Base-by-base conservation (phyloP, 1,140 invertebrate genomes). In the Bilobella aurantiaca region DNA sequence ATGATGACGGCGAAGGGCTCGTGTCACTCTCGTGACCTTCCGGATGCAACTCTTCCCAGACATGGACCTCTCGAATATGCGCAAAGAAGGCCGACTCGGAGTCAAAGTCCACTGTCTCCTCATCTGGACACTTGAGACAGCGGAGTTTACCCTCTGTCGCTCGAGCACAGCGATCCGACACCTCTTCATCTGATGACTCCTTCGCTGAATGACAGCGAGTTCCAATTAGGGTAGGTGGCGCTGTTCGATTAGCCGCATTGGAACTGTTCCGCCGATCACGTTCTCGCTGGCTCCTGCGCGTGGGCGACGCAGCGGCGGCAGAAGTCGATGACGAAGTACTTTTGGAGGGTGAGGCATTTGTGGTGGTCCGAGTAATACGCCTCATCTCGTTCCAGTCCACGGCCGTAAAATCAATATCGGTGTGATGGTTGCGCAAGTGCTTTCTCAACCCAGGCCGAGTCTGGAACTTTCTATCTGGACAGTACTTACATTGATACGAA, bases 101-200 rank as follows among this genome's bases (percentile, higher is more conserved):
- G 25, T 18, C 28, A 57, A 56, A 56, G 1, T 8, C 21, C 5
- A 32, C 32, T 5, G 49, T 23, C 49, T 23, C 49, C 8, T 8
- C 8, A 42, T 42, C 37, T 42, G 37, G 8, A 53, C 63, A 65
- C 23, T 59, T 65, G 30, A 59, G 37, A 47, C 63, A 65, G 18
- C 3, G 46, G 34, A 65, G 23, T 1, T 28, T 65, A 3, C 63
- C 63, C 23, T 65, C 56, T 37, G 23, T 31, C 8, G 5, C 37
- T 25, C 63, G 53, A 23, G 47, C 47, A 27, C 58, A 12, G 31
- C 12, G 16, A 16, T 16, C 16, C 8, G 27, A 28, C 3, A 5
- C 21, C 27, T 8, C 8, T 5, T 53, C 49, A 8, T 12, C 8
- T 18, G 5, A 23, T 18, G 8, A 23, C 8, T 42, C 18, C 8